These are phyloP conservation scores for Rhinolophus sinicus DNA, from an alignment of 2,113 vertebrate species.

Conservation along the genomic window DNA sequence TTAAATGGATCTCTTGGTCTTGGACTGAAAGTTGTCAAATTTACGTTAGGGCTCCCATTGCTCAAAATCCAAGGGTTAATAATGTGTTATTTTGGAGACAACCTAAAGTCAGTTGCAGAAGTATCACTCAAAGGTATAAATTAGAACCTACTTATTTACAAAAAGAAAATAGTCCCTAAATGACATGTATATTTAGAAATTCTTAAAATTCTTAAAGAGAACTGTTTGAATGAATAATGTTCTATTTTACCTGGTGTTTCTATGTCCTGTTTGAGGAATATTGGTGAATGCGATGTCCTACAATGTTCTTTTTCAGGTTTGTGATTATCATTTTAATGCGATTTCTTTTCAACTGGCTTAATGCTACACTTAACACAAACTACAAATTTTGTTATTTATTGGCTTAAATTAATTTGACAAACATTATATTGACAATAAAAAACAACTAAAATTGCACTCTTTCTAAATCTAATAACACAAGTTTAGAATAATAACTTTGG, in stretches of 20 bases:
- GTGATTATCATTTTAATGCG: not conserved
- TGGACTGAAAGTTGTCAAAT: not conserved
- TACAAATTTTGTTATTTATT: not conserved
- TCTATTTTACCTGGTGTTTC: not conserved
- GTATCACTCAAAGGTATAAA: slow-evolving; percentile 5
- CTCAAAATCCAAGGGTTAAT: not conserved
- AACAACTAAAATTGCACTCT: not conserved
- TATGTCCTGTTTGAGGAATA: not conserved
- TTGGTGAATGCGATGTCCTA: not conserved
- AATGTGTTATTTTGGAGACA: slow-evolving; percentile 1
- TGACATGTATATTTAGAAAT: not conserved
- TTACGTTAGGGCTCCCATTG: not conserved
- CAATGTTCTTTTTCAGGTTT: not conserved
- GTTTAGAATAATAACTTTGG: not conserved
- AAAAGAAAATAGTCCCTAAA: not conserved
- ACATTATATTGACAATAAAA: not conserved
- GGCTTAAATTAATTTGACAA: slow-evolving; percentile 5
- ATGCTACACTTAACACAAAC: not conserved
- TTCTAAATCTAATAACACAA: not conserved
- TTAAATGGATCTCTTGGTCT: not conserved
- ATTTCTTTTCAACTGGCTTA: not conserved
- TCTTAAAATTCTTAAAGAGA: slow-evolving; percentile 28
- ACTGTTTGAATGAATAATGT: not conserved
- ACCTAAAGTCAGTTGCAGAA: slow-evolving; percentile 16
- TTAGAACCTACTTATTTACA: slow-evolving; percentile 43